phyloP scores from a whole-genome alignment of 2,888 invertebrate species.

The Pammene fasciana region DNA sequence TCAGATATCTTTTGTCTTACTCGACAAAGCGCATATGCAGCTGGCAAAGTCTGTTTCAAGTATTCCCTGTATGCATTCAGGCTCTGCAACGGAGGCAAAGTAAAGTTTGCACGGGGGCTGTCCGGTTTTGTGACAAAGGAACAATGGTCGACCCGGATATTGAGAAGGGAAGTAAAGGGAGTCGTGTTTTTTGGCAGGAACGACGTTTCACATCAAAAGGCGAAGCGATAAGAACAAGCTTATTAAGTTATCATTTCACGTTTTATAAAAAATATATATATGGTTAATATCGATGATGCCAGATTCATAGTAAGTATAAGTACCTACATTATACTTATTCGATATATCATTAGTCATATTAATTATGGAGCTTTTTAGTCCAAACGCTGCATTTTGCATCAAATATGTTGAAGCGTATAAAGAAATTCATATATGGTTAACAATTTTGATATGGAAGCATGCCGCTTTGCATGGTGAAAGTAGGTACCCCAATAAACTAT shows the following conservation, averaged over 20 bases:
- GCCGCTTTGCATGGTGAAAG: no score
- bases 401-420: no score
- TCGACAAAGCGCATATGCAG: constrained; percentile 33
- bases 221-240: constrained; percentile 29
- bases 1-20: constrained; percentile 43
- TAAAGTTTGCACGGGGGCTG: constrained; percentile 60
- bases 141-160: constrained; percentile 76
- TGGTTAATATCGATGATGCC: no score
- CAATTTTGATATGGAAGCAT: no score
- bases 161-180: constrained; percentile 66
- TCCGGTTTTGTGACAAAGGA: constrained; percentile 71
- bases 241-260: constrained; percentile 25
- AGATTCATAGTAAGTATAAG: no score
- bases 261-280: no score
- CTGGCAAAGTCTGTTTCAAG: constrained; percentile 17
- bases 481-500: no score
- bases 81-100: constrained; percentile 54
- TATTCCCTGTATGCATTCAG: constrained; percentile 27
- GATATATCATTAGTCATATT: no score
- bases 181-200: constrained; percentile 60
- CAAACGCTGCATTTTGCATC: no score
- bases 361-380: no score
- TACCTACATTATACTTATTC: no score
- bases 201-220: constrained; percentile 41
- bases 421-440: no score